Conservation (phyloP, 2,888 invertebrate species). For the Ophion costatus region DNA sequence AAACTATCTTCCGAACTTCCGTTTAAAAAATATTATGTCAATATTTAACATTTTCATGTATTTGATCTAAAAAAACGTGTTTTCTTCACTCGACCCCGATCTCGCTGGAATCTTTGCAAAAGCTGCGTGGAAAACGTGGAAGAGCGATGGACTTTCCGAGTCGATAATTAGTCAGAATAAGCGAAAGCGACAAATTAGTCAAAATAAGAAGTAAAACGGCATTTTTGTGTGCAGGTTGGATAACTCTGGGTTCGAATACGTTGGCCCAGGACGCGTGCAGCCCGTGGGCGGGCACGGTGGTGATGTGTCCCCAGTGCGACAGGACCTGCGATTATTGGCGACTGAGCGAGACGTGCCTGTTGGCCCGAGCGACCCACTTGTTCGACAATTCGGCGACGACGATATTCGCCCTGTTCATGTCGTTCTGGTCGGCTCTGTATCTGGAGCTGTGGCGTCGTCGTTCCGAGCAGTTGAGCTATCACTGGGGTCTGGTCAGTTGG, state of each 20-base stretch:
- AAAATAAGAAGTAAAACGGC: neutral
- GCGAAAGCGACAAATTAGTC: too few species aligned
- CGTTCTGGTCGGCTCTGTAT: conserved; percentile 92
- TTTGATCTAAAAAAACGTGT: too few species aligned
- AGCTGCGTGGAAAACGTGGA: too few species aligned
- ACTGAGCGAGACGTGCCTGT: conserved; percentile 89
- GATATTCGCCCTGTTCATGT: conserved; percentile 92
- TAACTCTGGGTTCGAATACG: conserved; percentile 71
- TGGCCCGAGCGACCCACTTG: conserved; percentile 90
- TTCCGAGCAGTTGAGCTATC: conserved; percentile 90
- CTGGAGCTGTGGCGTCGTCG: conserved; percentile 94
- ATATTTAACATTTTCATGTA: too few species aligned
- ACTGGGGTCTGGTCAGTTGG: conserved; percentile 92
- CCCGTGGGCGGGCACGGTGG: conserved; percentile 78
- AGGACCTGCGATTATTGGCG: conserved; percentile 90
- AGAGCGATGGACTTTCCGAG: too few species aligned
- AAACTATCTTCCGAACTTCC: too few species aligned
- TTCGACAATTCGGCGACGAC: conserved; percentile 93
- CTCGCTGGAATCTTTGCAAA: too few species aligned
- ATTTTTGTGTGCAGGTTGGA: conserved; percentile 71
- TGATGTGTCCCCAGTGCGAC: conserved; percentile 94
- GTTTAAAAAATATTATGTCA: too few species aligned
- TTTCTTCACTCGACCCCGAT: too few species aligned
- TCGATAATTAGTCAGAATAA: too few species aligned
- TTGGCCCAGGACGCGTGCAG: conserved; percentile 74